phyloP scores from a whole-genome alignment of 2,797 vertebrate species.

The Gobio occitaniae region DNA sequence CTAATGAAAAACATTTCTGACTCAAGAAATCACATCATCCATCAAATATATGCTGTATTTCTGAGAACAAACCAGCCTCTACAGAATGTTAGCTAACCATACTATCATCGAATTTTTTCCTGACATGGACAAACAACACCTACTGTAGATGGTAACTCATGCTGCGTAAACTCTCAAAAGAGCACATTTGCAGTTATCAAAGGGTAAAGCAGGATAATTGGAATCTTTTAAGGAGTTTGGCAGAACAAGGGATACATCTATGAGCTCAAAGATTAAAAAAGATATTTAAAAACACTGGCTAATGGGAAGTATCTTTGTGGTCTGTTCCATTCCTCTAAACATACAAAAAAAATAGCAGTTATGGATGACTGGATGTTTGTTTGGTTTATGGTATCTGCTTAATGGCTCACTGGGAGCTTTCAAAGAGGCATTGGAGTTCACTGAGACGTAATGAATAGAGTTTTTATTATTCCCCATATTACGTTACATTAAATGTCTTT shows the following conservation, averaged over 20 bases:
- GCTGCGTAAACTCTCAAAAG: neutral
- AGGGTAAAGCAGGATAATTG: neutral
- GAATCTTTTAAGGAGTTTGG: neutral
- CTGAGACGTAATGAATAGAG: neutral
- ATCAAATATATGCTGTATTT: neutral
- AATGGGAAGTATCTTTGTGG: neutral
- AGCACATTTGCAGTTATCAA: neutral
- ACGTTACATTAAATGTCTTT: neutral
- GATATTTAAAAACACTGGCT: neutral
- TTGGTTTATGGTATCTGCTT: constrained; percentile 19
- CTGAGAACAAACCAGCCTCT: neutral
- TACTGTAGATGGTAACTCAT: neutral
- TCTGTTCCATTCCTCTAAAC: neutral
- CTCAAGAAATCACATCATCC: neutral
- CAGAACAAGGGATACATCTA: neutral
- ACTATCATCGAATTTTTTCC: neutral
- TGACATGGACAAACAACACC: neutral
- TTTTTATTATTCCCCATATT: neutral
- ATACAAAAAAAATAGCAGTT: neutral
- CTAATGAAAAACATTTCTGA: neutral
- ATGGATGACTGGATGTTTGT: neutral
- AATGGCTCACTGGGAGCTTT: constrained; percentile 5
- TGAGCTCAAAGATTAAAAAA: neutral
- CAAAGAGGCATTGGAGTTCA: constrained; percentile 2
- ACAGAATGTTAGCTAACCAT: neutral